Base-by-base conservation (phyloP, 2,113 vertebrate species). In the Gnathonemus longibarbis region DNA sequence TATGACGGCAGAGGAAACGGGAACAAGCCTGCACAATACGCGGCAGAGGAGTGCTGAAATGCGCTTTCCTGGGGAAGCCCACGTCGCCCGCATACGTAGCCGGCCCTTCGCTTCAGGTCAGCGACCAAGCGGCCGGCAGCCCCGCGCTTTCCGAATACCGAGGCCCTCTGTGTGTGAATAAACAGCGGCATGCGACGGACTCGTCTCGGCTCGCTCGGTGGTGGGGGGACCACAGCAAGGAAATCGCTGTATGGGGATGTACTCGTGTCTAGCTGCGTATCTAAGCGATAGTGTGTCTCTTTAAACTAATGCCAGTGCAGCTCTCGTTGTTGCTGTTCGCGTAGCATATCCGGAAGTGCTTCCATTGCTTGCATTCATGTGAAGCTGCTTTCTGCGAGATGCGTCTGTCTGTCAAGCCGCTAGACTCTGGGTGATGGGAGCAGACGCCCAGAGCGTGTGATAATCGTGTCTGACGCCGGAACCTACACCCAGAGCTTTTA, bases 41-140 rank as follows among this genome's bases (percentile, higher is more conserved):
- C 46, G 48, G 53, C 53, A 27, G 86, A 89, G 91, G 70, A 17
- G 1, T 0, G 5, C 5, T 70, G 88, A 70, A 39, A 90, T 88
- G 87, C 89, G 74, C 85, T 45, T 53, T 49, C 39, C 48, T 35
- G 35, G 58, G 49, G 52, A 56, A 48, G 35, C 66, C 52, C 66
- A 13, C 86, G 58, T 89, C 46, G 46, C 27, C 27, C 27, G 35
- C 11, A 46, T 48, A 19, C 48, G 31, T 42, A 66, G 70, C 9
- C 4, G 17, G 89, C 85, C 85, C 52, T 48, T 84, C 58, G 35
- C 3, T 42, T 35, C 88, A 89, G 88, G 83, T 91, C 89, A 88
- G 52, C 35, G n/a, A 66, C n/a, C 83, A 48, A 46, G 6, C 53
- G 13, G 45, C 83, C 6, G 45, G 66, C 85, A 56, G 15, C 15